Percentiles rank a stretch among this genome's conserved stretches.
Conservation (phyloP, 2,113 vertebrate genomes). For the Pedetes capensis region DNA sequence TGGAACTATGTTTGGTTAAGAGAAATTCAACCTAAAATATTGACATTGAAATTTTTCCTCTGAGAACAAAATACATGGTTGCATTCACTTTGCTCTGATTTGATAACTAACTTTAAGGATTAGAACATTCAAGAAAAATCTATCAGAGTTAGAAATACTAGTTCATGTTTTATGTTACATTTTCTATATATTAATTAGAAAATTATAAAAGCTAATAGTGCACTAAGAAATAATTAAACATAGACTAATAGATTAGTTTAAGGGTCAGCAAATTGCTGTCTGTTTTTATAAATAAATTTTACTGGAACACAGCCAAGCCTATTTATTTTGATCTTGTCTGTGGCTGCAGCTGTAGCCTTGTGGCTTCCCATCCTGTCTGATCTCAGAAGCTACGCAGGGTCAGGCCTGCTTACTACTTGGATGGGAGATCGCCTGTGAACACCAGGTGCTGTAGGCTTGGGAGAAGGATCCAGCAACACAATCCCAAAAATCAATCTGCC, state of each 20-base stretch:
- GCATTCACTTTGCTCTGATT: neutral
- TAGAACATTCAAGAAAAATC: neutral
- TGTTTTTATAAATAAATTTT: neutral
- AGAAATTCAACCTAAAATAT: neutral
- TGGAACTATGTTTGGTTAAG: neutral
- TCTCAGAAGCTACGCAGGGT: too few species aligned
- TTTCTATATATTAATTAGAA: neutral
- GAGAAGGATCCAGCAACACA: too few species aligned
- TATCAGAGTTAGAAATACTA: neutral
- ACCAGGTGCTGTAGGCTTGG: too few species aligned
- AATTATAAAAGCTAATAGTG: neutral
- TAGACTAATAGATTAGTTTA: neutral
- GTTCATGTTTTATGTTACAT: neutral
- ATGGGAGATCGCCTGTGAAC: too few species aligned
- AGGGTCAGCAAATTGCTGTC: neutral
- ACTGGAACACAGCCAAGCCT: neutral
- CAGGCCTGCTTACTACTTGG: too few species aligned
- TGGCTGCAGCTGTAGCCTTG: too few species aligned
- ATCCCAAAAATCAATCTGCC: too few species aligned
- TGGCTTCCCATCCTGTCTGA: too few species aligned
- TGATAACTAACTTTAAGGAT: constrained; percentile 25
- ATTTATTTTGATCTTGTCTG: neutral
- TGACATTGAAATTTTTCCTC: constrained; percentile 21
- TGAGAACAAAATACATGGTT: neutral
- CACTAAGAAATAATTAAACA: constrained; percentile 42